These are phyloP conservation scores for Aegotheles bennettii DNA, from an alignment of 2,113 vertebrate genomes.

Conservation along the genomic window DNA sequence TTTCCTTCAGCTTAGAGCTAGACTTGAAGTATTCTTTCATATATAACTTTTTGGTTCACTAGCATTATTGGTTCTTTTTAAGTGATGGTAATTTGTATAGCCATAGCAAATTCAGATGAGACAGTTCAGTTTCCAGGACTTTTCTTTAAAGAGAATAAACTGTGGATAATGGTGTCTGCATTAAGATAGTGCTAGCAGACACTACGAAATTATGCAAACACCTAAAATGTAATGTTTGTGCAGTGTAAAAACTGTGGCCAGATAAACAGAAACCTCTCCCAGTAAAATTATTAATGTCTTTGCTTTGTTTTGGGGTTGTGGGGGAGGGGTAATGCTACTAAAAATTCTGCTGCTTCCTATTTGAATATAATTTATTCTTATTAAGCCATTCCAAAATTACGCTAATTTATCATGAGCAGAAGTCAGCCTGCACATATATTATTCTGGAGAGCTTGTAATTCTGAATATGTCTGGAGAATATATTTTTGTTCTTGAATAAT, in stretches of 20 bases:
- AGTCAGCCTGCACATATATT: not conserved
- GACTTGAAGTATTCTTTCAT: not conserved
- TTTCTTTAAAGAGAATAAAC: not conserved
- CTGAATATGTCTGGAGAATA: not conserved
- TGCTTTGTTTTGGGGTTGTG: not conserved
- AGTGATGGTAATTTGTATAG: not conserved
- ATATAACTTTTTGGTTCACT: not conserved
- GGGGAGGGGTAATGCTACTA: not conserved
- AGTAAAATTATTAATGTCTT: not conserved
- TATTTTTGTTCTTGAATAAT: not conserved
- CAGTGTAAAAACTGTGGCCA: not conserved
- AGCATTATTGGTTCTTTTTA: not conserved
- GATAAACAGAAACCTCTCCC: not conserved
- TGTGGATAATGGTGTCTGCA: not conserved
- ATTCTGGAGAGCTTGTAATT: not conserved
- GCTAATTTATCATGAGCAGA: not conserved
- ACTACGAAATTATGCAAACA: not conserved
- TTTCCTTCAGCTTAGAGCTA: not conserved
- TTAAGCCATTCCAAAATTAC: conserved; percentile 1
- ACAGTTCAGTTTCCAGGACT: not conserved
- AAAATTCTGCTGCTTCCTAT: not conserved
- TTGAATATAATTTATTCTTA: not conserved
- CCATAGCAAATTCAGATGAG: not conserved
- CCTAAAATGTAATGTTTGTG: not conserved
- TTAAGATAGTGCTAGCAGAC: not conserved